phyloP scores from a whole-genome alignment of 2,113 vertebrate species.

The Motacilla tschutschensis region DNA sequence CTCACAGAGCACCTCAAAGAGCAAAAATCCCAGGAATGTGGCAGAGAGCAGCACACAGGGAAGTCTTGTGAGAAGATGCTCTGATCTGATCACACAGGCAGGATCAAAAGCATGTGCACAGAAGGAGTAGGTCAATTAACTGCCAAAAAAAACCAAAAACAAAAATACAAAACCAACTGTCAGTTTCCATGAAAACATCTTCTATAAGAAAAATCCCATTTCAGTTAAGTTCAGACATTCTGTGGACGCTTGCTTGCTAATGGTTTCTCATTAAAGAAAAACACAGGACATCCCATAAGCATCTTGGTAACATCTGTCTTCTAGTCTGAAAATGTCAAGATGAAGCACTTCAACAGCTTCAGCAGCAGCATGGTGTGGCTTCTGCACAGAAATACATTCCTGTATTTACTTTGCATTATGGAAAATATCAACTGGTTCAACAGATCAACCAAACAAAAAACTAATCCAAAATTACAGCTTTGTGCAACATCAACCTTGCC shows the following conservation, averaged over 20 bases:
- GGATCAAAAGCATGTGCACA: not conserved
- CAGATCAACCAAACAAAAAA: not conserved
- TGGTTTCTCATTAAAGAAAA: constrained; percentile 24
- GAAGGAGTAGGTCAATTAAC: not conserved
- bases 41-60: not conserved
- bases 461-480: not conserved
- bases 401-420: not conserved
- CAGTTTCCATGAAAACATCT: not conserved
- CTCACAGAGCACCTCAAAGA: not conserved
- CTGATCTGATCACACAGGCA: not conserved
- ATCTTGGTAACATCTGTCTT: constrained; percentile 15
- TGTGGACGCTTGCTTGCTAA: not conserved
- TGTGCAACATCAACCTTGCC: not conserved
- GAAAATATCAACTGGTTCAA: constrained; percentile 11
- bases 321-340: constrained; percentile 23
- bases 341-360: not conserved
- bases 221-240: not conserved
- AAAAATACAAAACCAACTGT: not conserved
- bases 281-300: not conserved
- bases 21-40: not conserved
- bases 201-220: not conserved
- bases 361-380: not conserved
- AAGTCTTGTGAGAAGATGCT: not conserved
- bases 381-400: not conserved
- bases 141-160: not conserved